Evolutionary conservation across 2,797 vertebrate genomes (phyloP), one percentile per base, ranked within the genome.

Genomic region (Rhyacichthys aspro): DNA sequence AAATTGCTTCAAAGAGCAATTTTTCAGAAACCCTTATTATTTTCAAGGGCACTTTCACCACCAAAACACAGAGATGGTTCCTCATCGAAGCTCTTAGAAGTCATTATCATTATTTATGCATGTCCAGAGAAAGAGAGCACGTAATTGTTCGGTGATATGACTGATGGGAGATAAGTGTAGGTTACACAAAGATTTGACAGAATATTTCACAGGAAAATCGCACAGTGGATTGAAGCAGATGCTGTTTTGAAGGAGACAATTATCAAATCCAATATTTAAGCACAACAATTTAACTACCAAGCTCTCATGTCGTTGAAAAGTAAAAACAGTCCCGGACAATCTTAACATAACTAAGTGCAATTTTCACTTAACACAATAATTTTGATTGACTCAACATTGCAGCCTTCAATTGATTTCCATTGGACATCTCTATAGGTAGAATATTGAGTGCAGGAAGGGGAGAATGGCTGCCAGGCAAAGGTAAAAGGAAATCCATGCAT

Each of bases 91-190:
- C 69, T 66, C 59, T 55, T 67, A 58, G 53, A 70, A 76, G 85
- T 81, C 82, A 90, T 90, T 88, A 90, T 86, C 78, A 84, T 91
- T 88, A 91, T 86, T 92, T 86, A 90, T 90, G 79, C 70, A 84
- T 76, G 79, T 82, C 85, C 55, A 61, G 72, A 65, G 55, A 55
- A 63, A 54, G 45, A 50, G 74, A 48, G 43, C 58, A 69, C 68
- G 67, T 74, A 62, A 86, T 86, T 77, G 70, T 47, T 76, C 69
- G 61, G 52, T 11, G 41, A 73, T 63, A 55, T 73, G 78, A 80
- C 50, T 56, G 71, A 83, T 70, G 36, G 59, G 42, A 41, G 58
- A 28, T 46, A 45, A 68, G 23, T 46, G n/a, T n/a, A n/a, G 56
- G 64, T 60, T 57, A 67, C 59, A 65, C 38, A 10, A 68, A 56